These are phyloP conservation scores for Oenanthe oenanthe DNA, from an alignment of 2,113 vertebrate genomes.

Conservation along the genomic window DNA sequence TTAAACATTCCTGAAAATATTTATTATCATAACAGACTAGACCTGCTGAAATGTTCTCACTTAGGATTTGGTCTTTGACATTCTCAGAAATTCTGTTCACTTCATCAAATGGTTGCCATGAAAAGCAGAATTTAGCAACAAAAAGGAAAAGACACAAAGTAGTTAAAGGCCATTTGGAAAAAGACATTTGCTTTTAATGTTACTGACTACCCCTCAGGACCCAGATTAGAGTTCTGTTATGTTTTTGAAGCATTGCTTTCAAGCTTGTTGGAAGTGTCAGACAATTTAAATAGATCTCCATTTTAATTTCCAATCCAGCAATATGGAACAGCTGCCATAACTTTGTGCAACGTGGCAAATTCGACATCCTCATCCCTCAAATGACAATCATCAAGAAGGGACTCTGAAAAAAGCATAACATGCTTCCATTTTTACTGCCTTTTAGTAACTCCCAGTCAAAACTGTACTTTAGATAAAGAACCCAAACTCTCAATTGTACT, in stretches of 20 bases:
- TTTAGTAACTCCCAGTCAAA: conserved; percentile 23
- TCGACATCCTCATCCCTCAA: conserved; percentile 42
- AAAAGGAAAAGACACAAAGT: conserved; percentile 22
- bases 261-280: conserved; percentile 59
- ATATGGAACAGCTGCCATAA: conserved; percentile 60
- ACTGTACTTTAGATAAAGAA: background rate
- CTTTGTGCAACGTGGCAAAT: conserved; percentile 47
- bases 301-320: conserved; percentile 54
- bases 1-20: conserved; percentile 56
- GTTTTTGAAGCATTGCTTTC: conserved; percentile 60
- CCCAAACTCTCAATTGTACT: background rate
- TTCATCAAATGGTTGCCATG: background rate
- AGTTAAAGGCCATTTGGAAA: conserved; percentile 37
- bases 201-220: conserved; percentile 42
- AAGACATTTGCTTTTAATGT: background rate
- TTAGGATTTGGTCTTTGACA: conserved; percentile 29
- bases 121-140: conserved; percentile 14
- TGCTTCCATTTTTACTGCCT: conserved; percentile 35
- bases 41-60: background rate
- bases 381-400: background rate
- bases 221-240: conserved; percentile 25
- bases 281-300: conserved; percentile 62
- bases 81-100: conserved; percentile 3
- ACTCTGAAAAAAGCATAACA: conserved; percentile 17
- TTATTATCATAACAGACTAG: conserved; percentile 49